Percentiles rank a stretch among this genome's conserved stretches.
Evolutionary conservation across 2,888 invertebrate genomes (phyloP).

Genomic region (Carabus problematicus): DNA sequence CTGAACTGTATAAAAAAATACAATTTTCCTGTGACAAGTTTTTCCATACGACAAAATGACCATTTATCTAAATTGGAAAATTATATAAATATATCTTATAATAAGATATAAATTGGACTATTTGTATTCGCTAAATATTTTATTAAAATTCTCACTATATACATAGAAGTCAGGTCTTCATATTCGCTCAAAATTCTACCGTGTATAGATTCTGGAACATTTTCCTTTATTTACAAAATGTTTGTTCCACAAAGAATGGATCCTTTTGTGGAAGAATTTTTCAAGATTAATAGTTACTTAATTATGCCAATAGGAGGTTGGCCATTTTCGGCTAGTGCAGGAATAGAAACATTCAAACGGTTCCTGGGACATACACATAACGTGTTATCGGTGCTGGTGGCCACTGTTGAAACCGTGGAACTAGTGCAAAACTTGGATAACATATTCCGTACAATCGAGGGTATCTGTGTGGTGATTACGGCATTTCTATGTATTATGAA

Average conservation of each 20-base stretch:
- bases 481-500: background rate
- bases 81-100: too few relatives aligned
- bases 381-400: background rate
- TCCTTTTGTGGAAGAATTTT: slow-evolving; percentile 14
- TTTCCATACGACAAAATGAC: too few relatives aligned
- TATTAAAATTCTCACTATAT: too few relatives aligned
- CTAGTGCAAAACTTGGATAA: background rate
- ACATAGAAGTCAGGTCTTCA: too few relatives aligned
- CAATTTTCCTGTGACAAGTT: too few relatives aligned
- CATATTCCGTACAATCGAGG: background rate
- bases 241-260: slow-evolving; percentile 1
- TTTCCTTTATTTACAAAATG: too few relatives aligned
- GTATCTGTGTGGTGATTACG: background rate
- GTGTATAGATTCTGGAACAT: too few relatives aligned
- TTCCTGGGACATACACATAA: background rate
- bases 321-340: slow-evolving; percentile 9
- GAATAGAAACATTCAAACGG: background rate
- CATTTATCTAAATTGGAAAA: too few relatives aligned
- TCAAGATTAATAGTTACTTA: background rate
- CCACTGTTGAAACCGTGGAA: background rate
- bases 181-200: too few relatives aligned
- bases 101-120: too few relatives aligned
- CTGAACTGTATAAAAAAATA: too few relatives aligned
- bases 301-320: slow-evolving; percentile 14
- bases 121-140: too few relatives aligned